phyloP scores from a whole-genome alignment of 2,797 vertebrate species.

The Arrhamphus sclerolepis region DNA sequence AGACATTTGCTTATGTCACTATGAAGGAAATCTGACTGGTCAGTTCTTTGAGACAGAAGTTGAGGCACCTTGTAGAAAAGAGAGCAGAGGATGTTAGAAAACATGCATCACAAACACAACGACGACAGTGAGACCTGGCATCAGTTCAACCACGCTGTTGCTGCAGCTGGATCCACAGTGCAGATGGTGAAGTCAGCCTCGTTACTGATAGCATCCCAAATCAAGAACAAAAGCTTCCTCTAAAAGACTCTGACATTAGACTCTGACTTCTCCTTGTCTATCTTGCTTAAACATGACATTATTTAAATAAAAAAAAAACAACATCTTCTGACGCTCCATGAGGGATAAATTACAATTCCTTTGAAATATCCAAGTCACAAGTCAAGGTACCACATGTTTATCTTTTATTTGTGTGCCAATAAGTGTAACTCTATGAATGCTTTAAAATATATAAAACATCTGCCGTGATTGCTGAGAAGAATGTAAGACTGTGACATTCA shows the following conservation, averaged over 20 bases:
- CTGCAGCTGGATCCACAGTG: constrained; percentile 19
- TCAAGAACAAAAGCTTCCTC: constrained; percentile 1
- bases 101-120: not conserved
- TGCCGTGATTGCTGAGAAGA: not conserved
- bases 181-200: constrained; percentile 30
- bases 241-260: constrained; percentile 4
- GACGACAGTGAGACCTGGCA: constrained; percentile 1
- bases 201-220: constrained; percentile 24
- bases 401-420: too few relatives aligned
- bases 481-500: not conserved
- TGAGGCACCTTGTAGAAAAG: not conserved
- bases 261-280: not conserved
- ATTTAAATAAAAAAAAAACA: not conserved
- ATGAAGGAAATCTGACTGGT: not conserved
- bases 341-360: not conserved
- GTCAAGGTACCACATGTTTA: not conserved
- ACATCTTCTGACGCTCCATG: not conserved
- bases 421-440: not conserved
- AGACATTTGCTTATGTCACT: not conserved
- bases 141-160: constrained; percentile 13
- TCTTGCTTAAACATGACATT: not conserved
- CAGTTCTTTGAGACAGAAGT: constrained; percentile 1
- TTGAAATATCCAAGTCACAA: constrained; percentile 7
- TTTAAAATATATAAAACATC: not conserved
- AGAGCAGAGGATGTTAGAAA: not conserved